phyloP scores from a whole-genome alignment of 2,888 invertebrate species.

The Poecilobothrus nobilitatus region DNA sequence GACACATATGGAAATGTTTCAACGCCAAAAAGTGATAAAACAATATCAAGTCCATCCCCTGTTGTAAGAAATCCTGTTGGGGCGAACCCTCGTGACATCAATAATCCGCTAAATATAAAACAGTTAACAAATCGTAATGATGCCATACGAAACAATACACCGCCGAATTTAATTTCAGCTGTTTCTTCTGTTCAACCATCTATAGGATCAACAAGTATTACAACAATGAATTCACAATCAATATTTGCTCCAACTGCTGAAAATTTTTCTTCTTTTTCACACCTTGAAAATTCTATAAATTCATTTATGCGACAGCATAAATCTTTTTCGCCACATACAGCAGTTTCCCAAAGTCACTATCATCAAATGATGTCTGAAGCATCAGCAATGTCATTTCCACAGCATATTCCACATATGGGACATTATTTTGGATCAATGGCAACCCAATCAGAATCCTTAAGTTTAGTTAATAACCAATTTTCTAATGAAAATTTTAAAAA shows the following conservation, averaged over 20 bases:
- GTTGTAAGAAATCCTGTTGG: conserved; percentile 66
- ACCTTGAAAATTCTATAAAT: background rate
- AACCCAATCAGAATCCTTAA: background rate
- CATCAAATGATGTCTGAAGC: background rate
- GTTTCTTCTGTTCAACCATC: background rate
- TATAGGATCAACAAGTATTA: background rate
- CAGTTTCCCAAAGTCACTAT: background rate
- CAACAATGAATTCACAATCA: background rate
- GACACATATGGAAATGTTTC: background rate
- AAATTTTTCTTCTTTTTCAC: background rate
- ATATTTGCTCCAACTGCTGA: background rate
- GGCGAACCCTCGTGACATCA: conserved; percentile 74
- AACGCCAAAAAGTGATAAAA: conserved; percentile 30
- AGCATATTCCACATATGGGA: background rate
- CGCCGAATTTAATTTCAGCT: background rate
- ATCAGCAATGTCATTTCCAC: background rate
- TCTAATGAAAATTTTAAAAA: background rate
- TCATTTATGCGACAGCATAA: conserved; percentile 1
- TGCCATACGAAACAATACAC: conserved; percentile 5
- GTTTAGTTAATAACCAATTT: background rate
- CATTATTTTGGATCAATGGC: background rate
- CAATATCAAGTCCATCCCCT: conserved; percentile 24
- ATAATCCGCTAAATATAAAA: conserved; percentile 82
- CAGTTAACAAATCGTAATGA: conserved; percentile 64
- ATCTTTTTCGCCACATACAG: background rate